Conservation (phyloP, 2,113 vertebrate genomes). For the Phainopepla nitens region DNA sequence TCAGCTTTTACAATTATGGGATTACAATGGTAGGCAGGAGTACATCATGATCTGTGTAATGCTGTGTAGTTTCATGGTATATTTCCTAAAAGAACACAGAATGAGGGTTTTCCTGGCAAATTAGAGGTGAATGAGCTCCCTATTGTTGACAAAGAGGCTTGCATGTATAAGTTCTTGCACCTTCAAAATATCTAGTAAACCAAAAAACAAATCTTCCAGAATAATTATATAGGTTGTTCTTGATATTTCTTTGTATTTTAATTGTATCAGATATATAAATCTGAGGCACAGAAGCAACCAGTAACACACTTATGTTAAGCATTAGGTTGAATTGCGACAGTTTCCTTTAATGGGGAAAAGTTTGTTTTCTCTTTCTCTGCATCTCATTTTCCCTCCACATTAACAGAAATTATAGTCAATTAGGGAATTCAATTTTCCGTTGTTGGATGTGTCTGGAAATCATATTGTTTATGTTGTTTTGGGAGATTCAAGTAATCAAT, state of each 20-base stretch:
- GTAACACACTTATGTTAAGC: neutral
- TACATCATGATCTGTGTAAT: neutral
- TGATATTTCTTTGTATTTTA: neutral
- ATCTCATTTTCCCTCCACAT: neutral
- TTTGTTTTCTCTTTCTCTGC: neutral
- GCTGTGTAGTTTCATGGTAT: neutral
- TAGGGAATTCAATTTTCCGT: slow-evolving; percentile 35
- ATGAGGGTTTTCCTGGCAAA: neutral
- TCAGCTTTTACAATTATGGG: neutral
- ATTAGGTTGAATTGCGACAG: neutral
- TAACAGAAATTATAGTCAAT: neutral
- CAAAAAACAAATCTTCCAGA: neutral
- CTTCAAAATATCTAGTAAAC: neutral
- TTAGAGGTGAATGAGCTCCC: neutral
- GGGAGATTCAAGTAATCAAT: slow-evolving; percentile 55
- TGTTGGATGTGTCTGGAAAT: slow-evolving; percentile 18
- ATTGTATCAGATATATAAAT: neutral
- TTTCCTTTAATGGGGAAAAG: neutral
- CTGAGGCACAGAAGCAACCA: neutral
- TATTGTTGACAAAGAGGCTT: neutral
- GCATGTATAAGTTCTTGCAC: neutral
- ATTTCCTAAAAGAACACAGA: neutral
- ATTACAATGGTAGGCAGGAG: neutral
- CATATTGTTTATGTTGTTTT: neutral
- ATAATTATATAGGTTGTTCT: neutral